Percentiles rank a stretch among this genome's conserved stretches.
phyloP scores from a whole-genome alignment of 2,888 invertebrate species.

The Lypha dubia region DNA sequence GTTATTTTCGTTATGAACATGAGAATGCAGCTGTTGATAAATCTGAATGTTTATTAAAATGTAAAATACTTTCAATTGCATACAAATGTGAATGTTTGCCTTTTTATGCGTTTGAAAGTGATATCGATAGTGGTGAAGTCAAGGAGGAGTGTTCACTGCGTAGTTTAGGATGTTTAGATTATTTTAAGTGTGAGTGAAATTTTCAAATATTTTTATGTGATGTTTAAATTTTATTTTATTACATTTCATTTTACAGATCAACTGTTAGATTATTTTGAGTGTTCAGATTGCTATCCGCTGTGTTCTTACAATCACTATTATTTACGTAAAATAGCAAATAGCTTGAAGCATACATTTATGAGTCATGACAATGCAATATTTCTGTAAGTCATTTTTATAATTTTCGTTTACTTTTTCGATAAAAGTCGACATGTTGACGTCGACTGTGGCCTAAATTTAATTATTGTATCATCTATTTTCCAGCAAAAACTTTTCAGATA shows the following conservation, averaged over 20 bases:
- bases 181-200: constrained; percentile 74
- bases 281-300: constrained; percentile 76
- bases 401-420: too few relatives aligned
- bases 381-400: constrained; percentile 67
- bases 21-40: constrained; percentile 68
- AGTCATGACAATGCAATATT: constrained; percentile 43
- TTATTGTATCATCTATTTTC: constrained; percentile 6
- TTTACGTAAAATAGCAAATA: constrained; percentile 70
- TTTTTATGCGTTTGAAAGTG: constrained; percentile 73
- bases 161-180: constrained; percentile 76
- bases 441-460: too few relatives aligned
- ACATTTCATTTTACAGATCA: constrained; percentile 64
- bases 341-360: constrained; percentile 43
- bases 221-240: constrained; percentile 62
- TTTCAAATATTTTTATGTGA: background rate
- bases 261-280: constrained; percentile 69
- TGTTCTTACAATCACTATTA: constrained; percentile 76
- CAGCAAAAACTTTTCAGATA: constrained; percentile 23
- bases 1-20: constrained; percentile 77
- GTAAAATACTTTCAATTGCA: constrained; percentile 74
- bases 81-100: constrained; percentile 78
- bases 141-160: constrained; percentile 76
- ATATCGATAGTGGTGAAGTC: constrained; percentile 26
- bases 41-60: constrained; percentile 76
- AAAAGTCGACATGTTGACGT: too few relatives aligned